Base-by-base conservation (phyloP, 1,140 invertebrate genomes). In the Ostrea edulis region DNA sequence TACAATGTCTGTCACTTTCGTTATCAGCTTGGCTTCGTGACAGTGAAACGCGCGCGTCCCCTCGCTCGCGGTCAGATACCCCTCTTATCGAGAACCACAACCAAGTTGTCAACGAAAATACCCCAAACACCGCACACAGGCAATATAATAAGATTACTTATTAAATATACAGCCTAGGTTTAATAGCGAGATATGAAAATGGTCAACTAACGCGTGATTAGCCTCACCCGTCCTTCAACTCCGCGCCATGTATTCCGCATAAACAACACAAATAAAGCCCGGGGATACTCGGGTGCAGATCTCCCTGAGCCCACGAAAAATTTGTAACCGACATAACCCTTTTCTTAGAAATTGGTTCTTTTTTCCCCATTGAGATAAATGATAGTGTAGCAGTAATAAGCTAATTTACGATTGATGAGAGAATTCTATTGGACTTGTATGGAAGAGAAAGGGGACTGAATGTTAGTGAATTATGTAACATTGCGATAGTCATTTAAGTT, bases 111-210 rank as follows among this genome's bases (percentile, higher is more conserved):
- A 77, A 77, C 68, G 25, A 77, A 77, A 77, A 77, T 77, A 77
- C 68, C 68, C 68, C 25, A 77, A 77, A 25, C 35, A 44, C 29
- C 7, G 68, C 9, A 77, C 68, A 77, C 68, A 25, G 68, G 68
- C 68, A 25, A 77, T 77, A 77, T 29, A 77, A 77, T 77, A 25
- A 77, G 68, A 77, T 77, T 77, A 77, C 68, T 77, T 77, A 77
- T 77, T 77, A 35, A 77, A 77, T 29, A 77, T 77, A 77, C 68
- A 62, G 58, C 58, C 58, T 77, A 29, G 25, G 8, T 29, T 25
- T 77, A 77, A 77, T 35, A 25, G 68, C 68, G 68, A 77, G 68
- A 77, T 77, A 77, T 77, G 68, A 29, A 62, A 77, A 77, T 77
- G 68, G 68, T 29, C 68, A 77, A 25, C 17, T 14, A 77, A 17